These are phyloP conservation scores for Diphyllodes magnificus DNA, from an alignment of 2,113 vertebrate species.

Conservation along the genomic window DNA sequence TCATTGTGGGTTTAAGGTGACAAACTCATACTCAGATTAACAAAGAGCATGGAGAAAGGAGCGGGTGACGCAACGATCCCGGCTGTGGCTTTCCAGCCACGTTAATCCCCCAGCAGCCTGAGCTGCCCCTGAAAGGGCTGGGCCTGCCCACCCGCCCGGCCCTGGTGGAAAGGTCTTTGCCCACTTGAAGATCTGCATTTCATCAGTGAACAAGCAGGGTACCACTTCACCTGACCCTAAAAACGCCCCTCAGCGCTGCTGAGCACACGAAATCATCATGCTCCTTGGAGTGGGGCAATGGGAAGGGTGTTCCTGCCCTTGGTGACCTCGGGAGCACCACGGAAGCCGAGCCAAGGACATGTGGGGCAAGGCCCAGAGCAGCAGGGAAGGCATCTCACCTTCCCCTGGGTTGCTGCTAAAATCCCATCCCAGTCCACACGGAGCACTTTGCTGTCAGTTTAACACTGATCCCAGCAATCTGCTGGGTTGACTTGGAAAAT, in stretches of 20 bases:
- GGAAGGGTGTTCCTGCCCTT: not conserved
- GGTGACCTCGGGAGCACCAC: fast-evolving
- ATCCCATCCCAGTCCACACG: not conserved
- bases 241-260: fast-evolving
- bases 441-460: not conserved
- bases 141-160: not conserved
- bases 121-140: not conserved
- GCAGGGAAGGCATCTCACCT: not conserved
- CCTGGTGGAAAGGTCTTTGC: not conserved
- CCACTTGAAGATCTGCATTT: not conserved
- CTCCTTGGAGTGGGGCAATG: fast-evolving
- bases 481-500: constrained; percentile 37
- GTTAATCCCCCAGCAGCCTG: not conserved
- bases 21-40: not conserved
- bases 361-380: not conserved
- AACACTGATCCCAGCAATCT: not conserved
- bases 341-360: not conserved
- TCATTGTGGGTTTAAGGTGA: not conserved
- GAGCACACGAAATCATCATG: not conserved
- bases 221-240: not conserved
- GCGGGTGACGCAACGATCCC: fast-evolving
- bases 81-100: not conserved
- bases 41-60: not conserved
- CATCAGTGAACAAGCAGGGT: not conserved
- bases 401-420: not conserved